Percentiles rank a stretch among this genome's conserved stretches.
phyloP scores from a whole-genome alignment of 2,888 invertebrate genomes.

The Meiosimyza decipiens region DNA sequence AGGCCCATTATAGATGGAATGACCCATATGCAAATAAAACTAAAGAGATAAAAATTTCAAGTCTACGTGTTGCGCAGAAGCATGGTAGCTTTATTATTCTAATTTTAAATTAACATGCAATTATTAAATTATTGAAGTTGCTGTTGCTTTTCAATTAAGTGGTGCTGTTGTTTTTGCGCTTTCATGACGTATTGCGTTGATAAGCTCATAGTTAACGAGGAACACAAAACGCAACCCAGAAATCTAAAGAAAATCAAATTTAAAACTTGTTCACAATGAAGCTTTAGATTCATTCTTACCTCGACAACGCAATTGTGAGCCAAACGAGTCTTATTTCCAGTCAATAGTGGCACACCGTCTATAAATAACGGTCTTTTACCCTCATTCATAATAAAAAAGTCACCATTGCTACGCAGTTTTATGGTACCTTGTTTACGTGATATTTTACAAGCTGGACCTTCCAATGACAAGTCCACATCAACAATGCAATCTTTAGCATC shows the following conservation, averaged over 20 bases:
- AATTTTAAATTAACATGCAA: slow-evolving; percentile 19
- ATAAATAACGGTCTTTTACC: slow-evolving; percentile 95
- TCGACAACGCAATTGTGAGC: slow-evolving; percentile 96
- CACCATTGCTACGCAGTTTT: slow-evolving; percentile 88
- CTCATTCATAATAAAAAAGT: slow-evolving; percentile 94
- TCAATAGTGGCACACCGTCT: slow-evolving; percentile 89
- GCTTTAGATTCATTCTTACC: slow-evolving; percentile 67
- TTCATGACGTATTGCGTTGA: slow-evolving; percentile 89
- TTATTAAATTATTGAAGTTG: neutral
- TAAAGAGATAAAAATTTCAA: neutral
- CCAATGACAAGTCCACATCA: slow-evolving; percentile 92
- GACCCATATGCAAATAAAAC: no score
- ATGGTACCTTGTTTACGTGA: slow-evolving; percentile 94
- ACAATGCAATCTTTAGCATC: slow-evolving; percentile 88
- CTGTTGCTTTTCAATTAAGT: slow-evolving; percentile 52
- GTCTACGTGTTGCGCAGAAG: no score
- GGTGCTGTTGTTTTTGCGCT: slow-evolving; percentile 81
- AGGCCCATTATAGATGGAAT: no score
- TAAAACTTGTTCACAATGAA: neutral
- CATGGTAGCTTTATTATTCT: no score
- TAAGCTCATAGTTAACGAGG: slow-evolving; percentile 90
- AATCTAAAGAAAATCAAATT: slow-evolving; percentile 70
- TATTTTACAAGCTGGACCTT: slow-evolving; percentile 94
- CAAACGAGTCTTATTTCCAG: slow-evolving; percentile 89
- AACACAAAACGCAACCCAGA: slow-evolving; percentile 93